These are phyloP conservation scores for Calidris pygmaea DNA, from an alignment of 2,113 vertebrate genomes.

Conservation along the genomic window DNA sequence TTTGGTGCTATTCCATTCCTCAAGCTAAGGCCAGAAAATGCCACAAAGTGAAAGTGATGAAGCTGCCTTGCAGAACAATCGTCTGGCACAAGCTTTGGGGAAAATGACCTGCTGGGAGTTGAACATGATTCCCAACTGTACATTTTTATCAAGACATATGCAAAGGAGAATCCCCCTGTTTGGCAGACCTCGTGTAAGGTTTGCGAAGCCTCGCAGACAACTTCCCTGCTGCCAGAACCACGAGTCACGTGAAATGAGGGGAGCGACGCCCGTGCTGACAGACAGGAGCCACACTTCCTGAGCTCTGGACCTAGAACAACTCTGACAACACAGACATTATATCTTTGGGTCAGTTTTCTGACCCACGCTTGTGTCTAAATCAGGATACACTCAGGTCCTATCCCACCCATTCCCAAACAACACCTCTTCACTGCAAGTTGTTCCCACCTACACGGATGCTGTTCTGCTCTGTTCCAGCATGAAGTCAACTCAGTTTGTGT, in stretches of 20 bases:
- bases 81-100: not conserved
- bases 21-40: not conserved
- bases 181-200: not conserved
- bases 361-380: not conserved
- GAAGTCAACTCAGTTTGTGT: not conserved
- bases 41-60: not conserved
- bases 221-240: not conserved
- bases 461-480: not conserved
- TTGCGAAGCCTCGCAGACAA: not conserved
- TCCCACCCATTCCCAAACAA: not conserved
- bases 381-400: not conserved
- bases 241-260: not conserved
- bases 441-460: not conserved
- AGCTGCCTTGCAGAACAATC: not conserved
- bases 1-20: not conserved
- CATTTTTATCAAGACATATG: not conserved
- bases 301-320: not conserved
- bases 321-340: not conserved
- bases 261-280: not conserved
- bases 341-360: not conserved
- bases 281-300: not conserved
- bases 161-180: not conserved
- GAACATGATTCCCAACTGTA: not conserved
- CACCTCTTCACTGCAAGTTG: not conserved
- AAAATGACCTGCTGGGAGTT: rapidly evolving